Evolutionary conservation across 2,797 vertebrate genomes (phyloP), one percentile per base, ranked within the genome.

Genomic region (Macropodus opercularis): DNA sequence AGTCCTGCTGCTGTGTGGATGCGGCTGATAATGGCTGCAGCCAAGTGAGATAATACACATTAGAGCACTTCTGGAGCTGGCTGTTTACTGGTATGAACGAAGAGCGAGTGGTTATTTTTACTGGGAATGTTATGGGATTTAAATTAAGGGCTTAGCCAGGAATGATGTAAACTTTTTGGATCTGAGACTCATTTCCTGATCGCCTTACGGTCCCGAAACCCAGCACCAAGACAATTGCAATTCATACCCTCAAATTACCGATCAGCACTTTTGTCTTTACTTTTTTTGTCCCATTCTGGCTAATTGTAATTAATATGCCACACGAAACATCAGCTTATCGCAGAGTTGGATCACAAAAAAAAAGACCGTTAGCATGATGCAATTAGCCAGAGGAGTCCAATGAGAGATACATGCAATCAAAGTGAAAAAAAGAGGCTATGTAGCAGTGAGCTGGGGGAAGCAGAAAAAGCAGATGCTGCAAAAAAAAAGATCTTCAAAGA

Each of bases 371-470:
- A 68, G 71, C 80, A 87, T 90, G 84, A 91, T 87, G 87, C 90
- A 93, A 93, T 91, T 91, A 92, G 87, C 81, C 76, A 80, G 80
- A 87, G 81, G 83, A 85, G 72, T 86, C 74, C 76, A 34, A 84
- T 89, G 83, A 89, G 88, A 88, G 81, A 87, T 89, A 87, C 79
- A 80, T 66, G 87, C 87, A 89, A 86, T 91, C 89, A 91, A 88
- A 90, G 89, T 83, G 81, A 85, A 70, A 85, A 61, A 75, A 67
- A 69, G 61, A 84, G 80, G 81, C 77, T 43, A 77, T 67, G 67
- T 50, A 68, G 77, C 68, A 72, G 56, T 48, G 71, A 66, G 79
- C 44, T 73, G 72, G 70, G 80, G 72, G 76, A 55, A 46, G 57
- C 65, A 72, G 46, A 81, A 89, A 89, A 87, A 86, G 90, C 89